These are phyloP conservation scores for Chaunax sp. DNA, from an alignment of 2,797 vertebrate species.

Conservation along the genomic window DNA sequence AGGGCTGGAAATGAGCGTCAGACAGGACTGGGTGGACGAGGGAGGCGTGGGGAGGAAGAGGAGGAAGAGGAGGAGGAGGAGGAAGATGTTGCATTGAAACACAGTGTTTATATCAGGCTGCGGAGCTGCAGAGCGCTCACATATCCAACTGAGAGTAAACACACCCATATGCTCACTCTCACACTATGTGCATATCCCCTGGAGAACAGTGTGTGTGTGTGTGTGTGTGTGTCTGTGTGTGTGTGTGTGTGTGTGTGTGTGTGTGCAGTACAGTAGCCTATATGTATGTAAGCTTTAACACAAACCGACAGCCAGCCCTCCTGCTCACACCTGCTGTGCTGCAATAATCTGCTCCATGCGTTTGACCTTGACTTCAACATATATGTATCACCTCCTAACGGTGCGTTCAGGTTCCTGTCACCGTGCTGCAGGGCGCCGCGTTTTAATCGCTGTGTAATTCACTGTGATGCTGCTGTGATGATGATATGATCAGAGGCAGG, in stretches of 20 bases:
- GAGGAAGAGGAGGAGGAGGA: conserved; percentile 1
- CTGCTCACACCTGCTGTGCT: conserved; percentile 33
- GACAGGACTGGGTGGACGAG: neutral
- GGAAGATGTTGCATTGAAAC: conserved; percentile 21
- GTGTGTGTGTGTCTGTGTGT: conserved; percentile 17
- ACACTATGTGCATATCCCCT: conserved; percentile 2
- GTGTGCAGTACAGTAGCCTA: conserved; percentile 3
- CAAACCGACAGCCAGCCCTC: conserved; percentile 31
- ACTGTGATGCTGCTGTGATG: neutral
- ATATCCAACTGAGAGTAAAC: conserved; percentile 37
- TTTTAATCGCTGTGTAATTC: neutral
- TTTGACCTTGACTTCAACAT: conserved; percentile 67
- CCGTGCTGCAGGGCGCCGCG: conserved; percentile 5
- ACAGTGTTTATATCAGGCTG: conserved; percentile 47
- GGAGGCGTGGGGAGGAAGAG: neutral
- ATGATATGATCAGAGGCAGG: neutral
- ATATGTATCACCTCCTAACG: conserved; percentile 14
- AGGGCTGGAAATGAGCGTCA: neutral
- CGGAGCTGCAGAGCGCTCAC: conserved; percentile 47
- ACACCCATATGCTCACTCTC: conserved; percentile 39
- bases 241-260: conserved; percentile 3
- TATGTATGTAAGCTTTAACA: conserved; percentile 28
- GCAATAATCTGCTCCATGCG: conserved; percentile 28
- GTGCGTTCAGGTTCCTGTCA: conserved; percentile 4
- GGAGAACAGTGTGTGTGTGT: neutral